Evolutionary conservation across 2,113 vertebrate species (phyloP).

Genomic region (Dissostichus mawsoni): DNA sequence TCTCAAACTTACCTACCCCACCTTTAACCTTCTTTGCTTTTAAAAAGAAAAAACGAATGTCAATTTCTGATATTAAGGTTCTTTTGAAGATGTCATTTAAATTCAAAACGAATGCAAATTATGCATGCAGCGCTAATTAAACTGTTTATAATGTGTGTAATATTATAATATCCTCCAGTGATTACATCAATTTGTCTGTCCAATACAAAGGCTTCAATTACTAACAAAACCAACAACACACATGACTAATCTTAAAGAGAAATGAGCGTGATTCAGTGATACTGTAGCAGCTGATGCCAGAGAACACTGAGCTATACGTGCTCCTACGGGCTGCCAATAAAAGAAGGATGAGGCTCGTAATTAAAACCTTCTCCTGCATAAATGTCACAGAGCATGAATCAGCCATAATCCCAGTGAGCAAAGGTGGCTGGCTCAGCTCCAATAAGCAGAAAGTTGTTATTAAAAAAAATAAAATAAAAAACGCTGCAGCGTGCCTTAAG

Average conservation of each 20-base stretch:
- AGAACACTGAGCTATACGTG: conserved; percentile 18
- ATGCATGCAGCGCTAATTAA: background rate
- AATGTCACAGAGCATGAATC: conserved; percentile 59
- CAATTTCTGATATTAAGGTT: background rate
- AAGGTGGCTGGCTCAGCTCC: conserved; percentile 25
- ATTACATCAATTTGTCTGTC: conserved; percentile 7
- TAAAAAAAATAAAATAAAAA: background rate
- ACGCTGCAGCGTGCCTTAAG: conserved; percentile 8
- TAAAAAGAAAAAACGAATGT: background rate
- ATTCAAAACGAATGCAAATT: background rate
- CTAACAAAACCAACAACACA: conserved; percentile 28
- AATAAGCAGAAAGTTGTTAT: conserved; percentile 31
- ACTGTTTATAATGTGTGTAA: background rate
- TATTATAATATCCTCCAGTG: conserved; percentile 1
- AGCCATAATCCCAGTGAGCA: conserved; percentile 21
- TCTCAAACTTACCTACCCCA: too few relatives aligned
- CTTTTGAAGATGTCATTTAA: background rate
- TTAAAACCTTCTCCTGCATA: conserved; percentile 58
- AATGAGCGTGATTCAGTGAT: conserved; percentile 21
- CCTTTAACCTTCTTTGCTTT: background rate
- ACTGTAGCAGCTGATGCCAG: conserved; percentile 32
- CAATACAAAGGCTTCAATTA: conserved; percentile 15
- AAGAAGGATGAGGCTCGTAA: conserved; percentile 46
- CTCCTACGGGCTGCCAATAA: conserved; percentile 43
- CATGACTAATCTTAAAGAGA: conserved; percentile 1